Percentiles rank a stretch among this genome's conserved stretches.
These are phyloP conservation scores for Lasiommata megera DNA, from an alignment of 2,888 invertebrate species.

Conservation along the genomic window DNA sequence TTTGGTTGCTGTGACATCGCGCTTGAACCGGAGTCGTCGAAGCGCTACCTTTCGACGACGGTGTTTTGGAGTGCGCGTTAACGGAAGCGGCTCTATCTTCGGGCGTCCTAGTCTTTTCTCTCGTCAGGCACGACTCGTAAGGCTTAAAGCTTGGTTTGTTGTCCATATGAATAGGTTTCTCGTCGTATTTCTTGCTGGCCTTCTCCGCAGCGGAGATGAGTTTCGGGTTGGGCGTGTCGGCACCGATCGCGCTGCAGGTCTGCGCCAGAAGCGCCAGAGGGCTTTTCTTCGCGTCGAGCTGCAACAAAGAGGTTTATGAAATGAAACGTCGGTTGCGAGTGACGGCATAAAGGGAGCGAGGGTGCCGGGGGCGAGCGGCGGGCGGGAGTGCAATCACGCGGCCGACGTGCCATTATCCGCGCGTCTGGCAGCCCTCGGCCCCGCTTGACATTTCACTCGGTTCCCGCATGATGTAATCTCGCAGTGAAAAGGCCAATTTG, in stretches of 20 bases:
- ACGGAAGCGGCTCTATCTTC: constrained; percentile 82
- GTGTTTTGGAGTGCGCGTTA: constrained; percentile 79
- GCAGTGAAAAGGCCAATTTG: constrained; percentile 82
- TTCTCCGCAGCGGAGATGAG: constrained; percentile 88
- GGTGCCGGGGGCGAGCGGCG: constrained; percentile 49
- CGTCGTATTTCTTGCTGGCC: constrained; percentile 83
- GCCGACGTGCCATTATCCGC: constrained; percentile 81
- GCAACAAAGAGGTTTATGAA: constrained; percentile 83
- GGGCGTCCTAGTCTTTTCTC: constrained; percentile 85
- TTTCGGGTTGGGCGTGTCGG: constrained; percentile 91
- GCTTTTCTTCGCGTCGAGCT: constrained; percentile 99
- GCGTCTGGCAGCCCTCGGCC: constrained; percentile 81
- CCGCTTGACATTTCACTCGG: constrained; percentile 81
- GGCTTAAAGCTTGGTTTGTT: constrained; percentile 87
- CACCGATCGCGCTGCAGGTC: constrained; percentile 98
- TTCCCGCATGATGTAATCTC: constrained; percentile 82
- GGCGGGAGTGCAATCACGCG: constrained; percentile 77
- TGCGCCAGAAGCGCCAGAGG: constrained; percentile 97
- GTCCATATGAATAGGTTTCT: constrained; percentile 82
- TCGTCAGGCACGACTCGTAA: constrained; percentile 85
- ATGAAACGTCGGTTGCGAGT: constrained; percentile 77
- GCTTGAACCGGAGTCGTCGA: constrained; percentile 75
- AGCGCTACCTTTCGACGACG: constrained; percentile 78
- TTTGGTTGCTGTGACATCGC: constrained; percentile 89
- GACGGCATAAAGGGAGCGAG: constrained; percentile 76